A percentile compares a stretch with the other conserved stretches of the same genome.
Evolutionary conservation across 2,113 vertebrate genomes (phyloP).

Genomic region (Psephotus haematonotus): DNA sequence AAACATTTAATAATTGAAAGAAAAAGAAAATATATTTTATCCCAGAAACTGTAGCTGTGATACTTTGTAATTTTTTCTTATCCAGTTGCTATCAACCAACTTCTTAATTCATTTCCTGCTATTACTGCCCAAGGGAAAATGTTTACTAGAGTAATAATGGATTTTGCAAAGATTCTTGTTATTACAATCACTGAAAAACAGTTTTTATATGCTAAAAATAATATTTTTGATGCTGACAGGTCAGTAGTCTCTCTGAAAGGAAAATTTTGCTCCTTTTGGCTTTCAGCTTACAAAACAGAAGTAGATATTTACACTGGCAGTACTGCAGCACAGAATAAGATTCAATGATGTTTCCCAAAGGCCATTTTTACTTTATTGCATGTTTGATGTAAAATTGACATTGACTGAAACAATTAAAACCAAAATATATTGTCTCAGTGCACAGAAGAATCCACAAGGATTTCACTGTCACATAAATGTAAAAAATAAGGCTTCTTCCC

Average conservation of each 20-base stretch:
- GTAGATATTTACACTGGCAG: constrained; percentile 45
- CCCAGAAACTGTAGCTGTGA: neutral
- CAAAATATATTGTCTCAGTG: constrained; percentile 1
- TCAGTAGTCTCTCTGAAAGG: constrained; percentile 8
- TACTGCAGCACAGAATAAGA: neutral
- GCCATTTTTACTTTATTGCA: constrained; percentile 11
- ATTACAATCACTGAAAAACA: neutral
- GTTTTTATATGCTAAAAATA: constrained; percentile 34
- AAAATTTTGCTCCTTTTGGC: constrained; percentile 30
- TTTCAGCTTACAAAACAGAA: constrained; percentile 24
- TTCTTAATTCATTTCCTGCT: constrained; percentile 21
- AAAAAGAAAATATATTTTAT: constrained; percentile 15
- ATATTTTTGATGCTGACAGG: constrained; percentile 33
- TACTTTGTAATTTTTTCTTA: neutral
- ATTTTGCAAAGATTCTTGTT: constrained; percentile 31
- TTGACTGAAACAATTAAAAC: constrained; percentile 57
- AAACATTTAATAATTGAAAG: neutral
- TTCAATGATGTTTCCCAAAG: constrained; percentile 29
- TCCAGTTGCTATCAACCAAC: neutral
- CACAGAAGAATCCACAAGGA: neutral
- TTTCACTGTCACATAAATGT: neutral
- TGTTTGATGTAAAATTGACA: constrained; percentile 34
- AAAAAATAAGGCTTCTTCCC: constrained; percentile 10
- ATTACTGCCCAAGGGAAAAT: neutral
- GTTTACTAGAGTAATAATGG: constrained; percentile 10